These are phyloP conservation scores for Mythimna impura DNA, from an alignment of 2,888 invertebrate species.

Conservation along the genomic window DNA sequence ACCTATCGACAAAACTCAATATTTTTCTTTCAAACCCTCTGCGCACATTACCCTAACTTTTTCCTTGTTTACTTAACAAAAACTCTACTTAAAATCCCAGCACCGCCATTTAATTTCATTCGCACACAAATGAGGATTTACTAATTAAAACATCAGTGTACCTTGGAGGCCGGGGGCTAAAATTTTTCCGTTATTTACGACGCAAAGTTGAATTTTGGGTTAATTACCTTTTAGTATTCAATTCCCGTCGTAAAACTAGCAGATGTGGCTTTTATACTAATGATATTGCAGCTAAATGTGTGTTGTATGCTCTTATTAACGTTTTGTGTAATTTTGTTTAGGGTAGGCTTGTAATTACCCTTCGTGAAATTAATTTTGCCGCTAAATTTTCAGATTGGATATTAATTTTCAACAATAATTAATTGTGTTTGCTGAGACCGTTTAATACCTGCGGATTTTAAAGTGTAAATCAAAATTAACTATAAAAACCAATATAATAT, in stretches of 20 bases:
- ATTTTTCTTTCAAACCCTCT: constrained; percentile 23
- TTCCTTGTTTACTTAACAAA: constrained; percentile 24
- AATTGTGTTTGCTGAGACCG: neutral
- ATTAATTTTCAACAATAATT: neutral
- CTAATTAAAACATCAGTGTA: constrained; percentile 56
- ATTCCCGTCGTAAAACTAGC: constrained; percentile 44
- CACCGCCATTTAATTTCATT: constrained; percentile 40
- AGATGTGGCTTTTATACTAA: constrained; percentile 43
- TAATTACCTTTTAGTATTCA: constrained; percentile 53
- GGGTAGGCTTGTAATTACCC: neutral
- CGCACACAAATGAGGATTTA: constrained; percentile 44
- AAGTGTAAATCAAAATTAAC: neutral
- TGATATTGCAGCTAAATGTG: constrained; percentile 26
- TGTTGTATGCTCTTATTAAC: constrained; percentile 11
- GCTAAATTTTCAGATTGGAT: neutral
- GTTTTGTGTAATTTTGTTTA: neutral
- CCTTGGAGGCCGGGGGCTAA: constrained; percentile 14
- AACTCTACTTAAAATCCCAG: constrained; percentile 21
- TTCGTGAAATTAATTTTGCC: neutral
- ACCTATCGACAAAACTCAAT: neutral
- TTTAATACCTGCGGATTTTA: neutral
- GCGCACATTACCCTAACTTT: neutral
- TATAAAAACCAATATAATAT: too few relatives aligned
- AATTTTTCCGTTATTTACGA: constrained; percentile 43
- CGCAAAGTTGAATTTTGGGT: constrained; percentile 46